These are phyloP conservation scores for Argya squamiceps DNA, from an alignment of 2,797 vertebrate genomes.

Conservation along the genomic window DNA sequence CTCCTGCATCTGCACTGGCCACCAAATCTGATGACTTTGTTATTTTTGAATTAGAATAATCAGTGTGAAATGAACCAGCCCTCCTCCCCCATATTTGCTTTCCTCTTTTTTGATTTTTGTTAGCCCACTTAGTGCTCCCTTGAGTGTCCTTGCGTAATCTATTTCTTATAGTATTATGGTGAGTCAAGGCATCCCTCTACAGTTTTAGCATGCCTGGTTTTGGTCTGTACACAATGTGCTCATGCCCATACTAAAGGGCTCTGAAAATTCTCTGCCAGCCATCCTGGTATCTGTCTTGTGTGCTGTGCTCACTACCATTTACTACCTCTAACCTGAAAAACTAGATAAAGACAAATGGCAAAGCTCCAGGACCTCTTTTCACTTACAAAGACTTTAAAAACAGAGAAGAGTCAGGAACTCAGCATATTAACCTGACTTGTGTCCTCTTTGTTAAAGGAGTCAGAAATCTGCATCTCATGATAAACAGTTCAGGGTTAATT, in stretches of 20 bases:
- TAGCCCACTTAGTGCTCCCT: conserved; percentile 12
- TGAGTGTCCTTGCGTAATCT: conserved; percentile 1
- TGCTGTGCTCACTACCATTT: neutral
- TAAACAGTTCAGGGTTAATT: conserved; percentile 70
- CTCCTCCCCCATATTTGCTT: neutral
- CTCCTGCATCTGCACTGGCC: neutral
- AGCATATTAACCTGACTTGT: neutral
- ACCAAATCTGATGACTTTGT: neutral
- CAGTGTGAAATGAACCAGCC: neutral
- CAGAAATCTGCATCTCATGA: conserved; percentile 28
- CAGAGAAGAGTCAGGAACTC: neutral
- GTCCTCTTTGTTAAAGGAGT: conserved; percentile 36
- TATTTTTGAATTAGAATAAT: conserved; percentile 31
- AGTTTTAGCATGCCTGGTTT: neutral
- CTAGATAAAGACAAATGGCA: neutral
- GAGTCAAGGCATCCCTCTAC: conserved; percentile 1
- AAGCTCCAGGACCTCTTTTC: neutral
- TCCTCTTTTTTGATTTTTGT: conserved; percentile 41
- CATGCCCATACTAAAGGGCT: neutral
- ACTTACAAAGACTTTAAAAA: neutral
- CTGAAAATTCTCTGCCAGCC: neutral
- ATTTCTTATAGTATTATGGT: neutral
- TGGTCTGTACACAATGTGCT: neutral
- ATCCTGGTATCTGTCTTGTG: neutral
- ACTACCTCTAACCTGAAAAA: neutral